Evolutionary conservation across 2,797 vertebrate species (phyloP).

Genomic region (Triplophysa bombifrons): DNA sequence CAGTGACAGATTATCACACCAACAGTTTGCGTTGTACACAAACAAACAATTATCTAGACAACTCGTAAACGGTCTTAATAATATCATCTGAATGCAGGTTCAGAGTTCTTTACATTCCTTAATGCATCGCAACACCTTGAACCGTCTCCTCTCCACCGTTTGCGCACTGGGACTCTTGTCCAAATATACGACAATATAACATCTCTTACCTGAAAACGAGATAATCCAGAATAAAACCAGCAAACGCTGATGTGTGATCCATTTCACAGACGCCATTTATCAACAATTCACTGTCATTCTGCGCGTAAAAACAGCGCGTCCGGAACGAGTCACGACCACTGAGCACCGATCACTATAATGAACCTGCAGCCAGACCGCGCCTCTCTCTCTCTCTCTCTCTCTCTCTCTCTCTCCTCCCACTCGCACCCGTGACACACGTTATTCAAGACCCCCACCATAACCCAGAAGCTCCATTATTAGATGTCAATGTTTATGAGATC

Average conservation of each 20-base stretch:
- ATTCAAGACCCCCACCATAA: background rate
- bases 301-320: conserved; percentile 30
- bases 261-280: conserved; percentile 77
- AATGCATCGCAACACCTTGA: background rate
- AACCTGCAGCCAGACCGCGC: background rate
- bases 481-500: too few species aligned
- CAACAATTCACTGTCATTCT: conserved; percentile 65
- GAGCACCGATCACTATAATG: conserved; percentile 47
- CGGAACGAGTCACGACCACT: conserved; percentile 33
- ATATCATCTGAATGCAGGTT: background rate
- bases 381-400: background rate
- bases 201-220: conserved; percentile 73
- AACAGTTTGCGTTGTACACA: background rate
- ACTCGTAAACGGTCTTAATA: background rate
- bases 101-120: background rate
- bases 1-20: too few species aligned
- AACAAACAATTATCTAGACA: background rate
- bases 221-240: conserved; percentile 68
- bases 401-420: background rate
- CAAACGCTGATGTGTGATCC: conserved; percentile 66
- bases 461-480: background rate
- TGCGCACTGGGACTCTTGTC: too few species aligned
- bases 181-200: background rate
- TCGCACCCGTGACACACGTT: background rate
- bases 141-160: background rate